These are phyloP conservation scores for Plebejus argus DNA, from an alignment of 2,888 invertebrate genomes.

Conservation along the genomic window DNA sequence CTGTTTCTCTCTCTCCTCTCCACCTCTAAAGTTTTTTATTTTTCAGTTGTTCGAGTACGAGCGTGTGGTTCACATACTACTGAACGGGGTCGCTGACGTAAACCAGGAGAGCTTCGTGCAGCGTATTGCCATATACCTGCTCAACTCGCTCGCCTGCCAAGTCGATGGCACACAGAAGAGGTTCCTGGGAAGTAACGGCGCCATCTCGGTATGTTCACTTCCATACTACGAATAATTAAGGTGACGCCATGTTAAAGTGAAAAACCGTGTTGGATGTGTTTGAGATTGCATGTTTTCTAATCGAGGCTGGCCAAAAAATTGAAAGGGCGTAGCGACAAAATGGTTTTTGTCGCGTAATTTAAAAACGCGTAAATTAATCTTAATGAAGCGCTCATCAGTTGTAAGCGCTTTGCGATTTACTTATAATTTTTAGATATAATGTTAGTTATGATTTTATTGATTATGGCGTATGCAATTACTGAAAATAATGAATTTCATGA, in stretches of 20 bases:
- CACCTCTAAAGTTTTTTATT: too few species aligned
- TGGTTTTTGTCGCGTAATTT: too few species aligned
- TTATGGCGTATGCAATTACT: not conserved
- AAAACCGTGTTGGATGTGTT: too few species aligned
- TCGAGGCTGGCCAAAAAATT: too few species aligned
- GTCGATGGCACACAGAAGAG: conserved; percentile 96
- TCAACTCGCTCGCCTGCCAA: conserved; percentile 97
- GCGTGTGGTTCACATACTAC: conserved; percentile 89
- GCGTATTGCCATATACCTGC: conserved; percentile 95
- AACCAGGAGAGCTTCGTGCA: conserved; percentile 96
- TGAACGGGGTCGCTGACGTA: conserved; percentile 90
- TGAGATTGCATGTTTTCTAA: too few species aligned
- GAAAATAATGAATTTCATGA: not conserved
- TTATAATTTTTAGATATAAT: not conserved
- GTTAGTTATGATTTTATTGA: not conserved
- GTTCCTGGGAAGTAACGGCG: conserved; percentile 94
- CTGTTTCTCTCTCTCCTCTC: too few species aligned
- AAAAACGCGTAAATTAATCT: too few species aligned
- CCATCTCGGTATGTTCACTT: conserved; percentile 87
- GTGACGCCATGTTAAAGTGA: too few species aligned
- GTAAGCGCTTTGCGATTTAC: not conserved
- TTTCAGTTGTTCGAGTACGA: conserved; percentile 94
- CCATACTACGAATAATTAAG: too few species aligned
- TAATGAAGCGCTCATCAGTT: too few species aligned
- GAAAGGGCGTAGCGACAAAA: too few species aligned